phyloP scores from a whole-genome alignment of 2,797 vertebrate genomes.

The Coreius guichenoti region DNA sequence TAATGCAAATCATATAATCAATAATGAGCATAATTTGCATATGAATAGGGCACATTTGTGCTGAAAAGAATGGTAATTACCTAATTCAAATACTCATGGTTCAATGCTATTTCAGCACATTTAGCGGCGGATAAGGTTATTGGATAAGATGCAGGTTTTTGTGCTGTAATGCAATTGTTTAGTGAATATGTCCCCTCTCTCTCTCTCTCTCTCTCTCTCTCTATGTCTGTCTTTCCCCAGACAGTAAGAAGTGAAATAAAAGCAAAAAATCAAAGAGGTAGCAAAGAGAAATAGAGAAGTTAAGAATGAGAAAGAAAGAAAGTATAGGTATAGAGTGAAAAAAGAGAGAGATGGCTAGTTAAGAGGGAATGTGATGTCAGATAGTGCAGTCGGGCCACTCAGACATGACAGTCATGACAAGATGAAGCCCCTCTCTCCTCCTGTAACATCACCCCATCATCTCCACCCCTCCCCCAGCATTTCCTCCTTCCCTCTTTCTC shows the following conservation, averaged over 20 bases:
- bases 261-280: slow-evolving; percentile 21
- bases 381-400: slow-evolving; percentile 53
- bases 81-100: neutral
- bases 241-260: slow-evolving; percentile 39
- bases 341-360: slow-evolving; percentile 33
- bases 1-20: neutral
- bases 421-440: slow-evolving; percentile 50
- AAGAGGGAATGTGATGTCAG: slow-evolving; percentile 49
- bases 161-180: neutral
- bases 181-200: neutral
- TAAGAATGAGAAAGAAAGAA: slow-evolving; percentile 12
- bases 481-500: neutral
- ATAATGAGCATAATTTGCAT: neutral
- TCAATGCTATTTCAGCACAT: neutral
- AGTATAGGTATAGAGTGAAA: slow-evolving; percentile 18
- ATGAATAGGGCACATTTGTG: neutral
- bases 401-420: slow-evolving; percentile 55
- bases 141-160: neutral
- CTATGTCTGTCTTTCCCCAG: neutral
- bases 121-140: neutral
- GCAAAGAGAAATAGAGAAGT: slow-evolving; percentile 9
- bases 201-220: neutral
- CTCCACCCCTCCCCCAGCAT: slow-evolving; percentile 20
- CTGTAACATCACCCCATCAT: slow-evolving; percentile 47
- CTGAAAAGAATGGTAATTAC: neutral